Conservation (phyloP, 2,888 invertebrate genomes). For the Trileptium ribeirensis region DNA sequence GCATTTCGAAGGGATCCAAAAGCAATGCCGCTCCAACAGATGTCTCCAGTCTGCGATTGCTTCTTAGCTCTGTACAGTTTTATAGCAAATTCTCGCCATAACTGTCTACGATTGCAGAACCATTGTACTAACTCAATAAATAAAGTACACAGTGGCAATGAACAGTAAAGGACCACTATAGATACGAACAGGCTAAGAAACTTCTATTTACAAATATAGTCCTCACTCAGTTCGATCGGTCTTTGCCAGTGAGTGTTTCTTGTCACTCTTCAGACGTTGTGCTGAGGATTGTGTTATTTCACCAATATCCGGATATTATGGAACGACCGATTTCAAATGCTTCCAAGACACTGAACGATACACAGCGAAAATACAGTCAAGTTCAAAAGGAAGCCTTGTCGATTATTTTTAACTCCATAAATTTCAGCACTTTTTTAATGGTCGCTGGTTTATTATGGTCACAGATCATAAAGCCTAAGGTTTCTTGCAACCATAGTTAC, state of each 20-base stretch:
- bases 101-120: neutral
- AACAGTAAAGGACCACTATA: neutral
- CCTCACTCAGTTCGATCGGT: neutral
- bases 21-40: slow-evolving; percentile 20
- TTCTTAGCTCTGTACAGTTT: neutral
- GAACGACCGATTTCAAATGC: slow-evolving; percentile 36
- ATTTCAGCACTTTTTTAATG: slow-evolving; percentile 38
- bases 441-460: slow-evolving; percentile 29
- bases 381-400: slow-evolving; percentile 39
- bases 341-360: slow-evolving; percentile 32
- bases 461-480: slow-evolving; percentile 34
- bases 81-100: neutral
- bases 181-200: neutral
- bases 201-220: neutral
- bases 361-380: slow-evolving; percentile 37
- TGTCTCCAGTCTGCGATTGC: neutral
- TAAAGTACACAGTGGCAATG: neutral
- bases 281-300: slow-evolving; percentile 24
- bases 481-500: slow-evolving; percentile 30
- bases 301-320: slow-evolving; percentile 27
- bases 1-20: slow-evolving; percentile 24
- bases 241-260: neutral
- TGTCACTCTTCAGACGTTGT: slow-evolving; percentile 19
- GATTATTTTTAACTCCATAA: slow-evolving; percentile 36
- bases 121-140: neutral